phyloP scores from a whole-genome alignment of 1,140 invertebrate species.

The Vanessa atalanta region DNA sequence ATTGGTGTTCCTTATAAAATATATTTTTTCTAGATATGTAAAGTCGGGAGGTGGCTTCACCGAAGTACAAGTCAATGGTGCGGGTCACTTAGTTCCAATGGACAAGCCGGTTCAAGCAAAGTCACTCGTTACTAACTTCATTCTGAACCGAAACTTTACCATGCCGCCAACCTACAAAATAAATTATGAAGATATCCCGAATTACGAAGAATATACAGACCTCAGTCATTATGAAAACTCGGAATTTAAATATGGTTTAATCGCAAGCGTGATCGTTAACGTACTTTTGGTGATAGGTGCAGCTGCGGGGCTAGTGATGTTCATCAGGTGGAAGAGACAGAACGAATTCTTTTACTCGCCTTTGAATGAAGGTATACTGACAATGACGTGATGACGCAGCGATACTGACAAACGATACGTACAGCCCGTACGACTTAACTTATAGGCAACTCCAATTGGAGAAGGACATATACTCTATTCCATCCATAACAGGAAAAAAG shows the following conservation, averaged over 20 bases:
- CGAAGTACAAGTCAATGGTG: conserved; percentile 87
- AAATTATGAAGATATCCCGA: conserved; percentile 26
- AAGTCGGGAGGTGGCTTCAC: conserved; percentile 86
- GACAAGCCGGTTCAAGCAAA: conserved; percentile 89
- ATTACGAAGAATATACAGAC: conserved; percentile 38
- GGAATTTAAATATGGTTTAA: conserved; percentile 39
- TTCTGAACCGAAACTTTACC: conserved; percentile 52
- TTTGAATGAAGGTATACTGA: conserved; percentile 47
- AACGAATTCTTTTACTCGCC: conserved; percentile 41
- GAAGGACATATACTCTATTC: too few species aligned
- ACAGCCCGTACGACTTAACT: too few species aligned
- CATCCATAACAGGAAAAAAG: too few species aligned
- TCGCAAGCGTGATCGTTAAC: conserved; percentile 53
- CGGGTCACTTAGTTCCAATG: conserved; percentile 90
- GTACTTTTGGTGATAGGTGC: conserved; percentile 47
- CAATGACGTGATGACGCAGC: conserved; percentile 33
- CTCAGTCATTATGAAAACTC: neutral
- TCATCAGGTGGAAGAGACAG: conserved; percentile 47
- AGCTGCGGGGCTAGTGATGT: conserved; percentile 38
- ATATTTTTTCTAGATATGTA: conserved; percentile 81
- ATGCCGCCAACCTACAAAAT: conserved; percentile 36
- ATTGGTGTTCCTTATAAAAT: neutral
- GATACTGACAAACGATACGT: neutral
- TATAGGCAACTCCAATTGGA: too few species aligned
- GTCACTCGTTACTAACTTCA: conserved; percentile 88